Evolutionary conservation across 2,113 vertebrate species (phyloP).

Genomic region (Muntiacus reevesi): DNA sequence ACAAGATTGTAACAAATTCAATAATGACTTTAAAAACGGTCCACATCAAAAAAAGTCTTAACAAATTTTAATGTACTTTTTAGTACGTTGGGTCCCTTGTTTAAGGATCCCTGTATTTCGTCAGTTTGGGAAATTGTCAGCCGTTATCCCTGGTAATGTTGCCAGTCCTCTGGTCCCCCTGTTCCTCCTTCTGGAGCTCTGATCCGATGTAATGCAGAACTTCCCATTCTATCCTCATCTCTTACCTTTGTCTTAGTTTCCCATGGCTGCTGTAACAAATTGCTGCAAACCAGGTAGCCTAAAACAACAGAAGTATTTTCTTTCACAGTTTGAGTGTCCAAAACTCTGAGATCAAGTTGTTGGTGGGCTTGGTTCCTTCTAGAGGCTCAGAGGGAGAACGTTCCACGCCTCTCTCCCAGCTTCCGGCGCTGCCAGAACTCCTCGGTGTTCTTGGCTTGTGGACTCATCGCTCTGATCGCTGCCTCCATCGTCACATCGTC

Average conservation of each 20-base stretch:
- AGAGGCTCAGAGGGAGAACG: background rate
- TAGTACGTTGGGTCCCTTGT: background rate
- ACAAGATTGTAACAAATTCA: background rate
- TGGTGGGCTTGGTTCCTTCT: background rate
- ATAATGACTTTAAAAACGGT: background rate
- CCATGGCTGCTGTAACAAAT: background rate
- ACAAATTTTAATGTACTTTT: background rate
- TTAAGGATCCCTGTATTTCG: background rate
- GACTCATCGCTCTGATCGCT: background rate
- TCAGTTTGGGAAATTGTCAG: background rate
- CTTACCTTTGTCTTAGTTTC: background rate
- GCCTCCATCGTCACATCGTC: rapidly evolving
- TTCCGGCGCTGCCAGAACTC: no score
- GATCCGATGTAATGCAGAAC: background rate
- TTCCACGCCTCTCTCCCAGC: no score
- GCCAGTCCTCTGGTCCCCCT: rapidly evolving
- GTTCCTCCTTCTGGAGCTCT: background rate
- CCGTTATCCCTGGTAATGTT: background rate
- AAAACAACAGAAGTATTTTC: background rate
- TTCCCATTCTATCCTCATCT: background rate
- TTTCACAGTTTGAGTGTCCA: background rate
- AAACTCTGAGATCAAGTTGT: background rate
- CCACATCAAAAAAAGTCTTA: background rate
- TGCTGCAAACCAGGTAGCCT: background rate
- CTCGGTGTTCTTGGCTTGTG: no score